A percentile compares a stretch with the other conserved stretches of the same genome.
Conservation (phyloP, 2,113 vertebrate genomes). For the Pseudorasbora parva region DNA sequence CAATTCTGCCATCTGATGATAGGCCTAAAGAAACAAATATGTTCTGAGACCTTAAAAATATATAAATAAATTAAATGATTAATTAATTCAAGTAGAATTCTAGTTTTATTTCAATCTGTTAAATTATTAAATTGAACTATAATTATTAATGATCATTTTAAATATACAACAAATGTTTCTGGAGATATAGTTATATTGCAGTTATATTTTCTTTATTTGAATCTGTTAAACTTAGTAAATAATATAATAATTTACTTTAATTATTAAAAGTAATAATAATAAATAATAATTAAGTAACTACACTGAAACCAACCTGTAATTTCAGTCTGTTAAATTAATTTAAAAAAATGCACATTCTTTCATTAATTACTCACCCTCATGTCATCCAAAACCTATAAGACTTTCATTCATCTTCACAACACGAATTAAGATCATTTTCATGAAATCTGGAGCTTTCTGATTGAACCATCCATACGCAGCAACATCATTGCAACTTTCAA, state of each 20-base stretch:
- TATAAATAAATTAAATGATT: background rate
- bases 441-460: too few species aligned
- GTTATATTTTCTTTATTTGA: background rate
- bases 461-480: too few species aligned
- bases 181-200: background rate
- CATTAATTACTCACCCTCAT: too few species aligned
- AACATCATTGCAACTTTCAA: too few species aligned
- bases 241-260: background rate
- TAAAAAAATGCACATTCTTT: too few species aligned
- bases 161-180: background rate
- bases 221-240: background rate
- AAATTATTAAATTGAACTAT: background rate
- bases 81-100: background rate
- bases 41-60: background rate
- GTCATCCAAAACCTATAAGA: too few species aligned
- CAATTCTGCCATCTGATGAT: background rate
- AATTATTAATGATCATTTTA: background rate
- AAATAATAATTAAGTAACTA: background rate
- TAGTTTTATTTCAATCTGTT: background rate
- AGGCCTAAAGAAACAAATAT: background rate
- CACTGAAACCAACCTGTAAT: background rate
- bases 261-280: background rate
- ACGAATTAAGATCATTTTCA: too few species aligned
- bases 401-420: too few species aligned
- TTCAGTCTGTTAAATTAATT: background rate